Evolutionary conservation across 2,113 vertebrate genomes (phyloP).

Genomic region (Platanista minor): DNA sequence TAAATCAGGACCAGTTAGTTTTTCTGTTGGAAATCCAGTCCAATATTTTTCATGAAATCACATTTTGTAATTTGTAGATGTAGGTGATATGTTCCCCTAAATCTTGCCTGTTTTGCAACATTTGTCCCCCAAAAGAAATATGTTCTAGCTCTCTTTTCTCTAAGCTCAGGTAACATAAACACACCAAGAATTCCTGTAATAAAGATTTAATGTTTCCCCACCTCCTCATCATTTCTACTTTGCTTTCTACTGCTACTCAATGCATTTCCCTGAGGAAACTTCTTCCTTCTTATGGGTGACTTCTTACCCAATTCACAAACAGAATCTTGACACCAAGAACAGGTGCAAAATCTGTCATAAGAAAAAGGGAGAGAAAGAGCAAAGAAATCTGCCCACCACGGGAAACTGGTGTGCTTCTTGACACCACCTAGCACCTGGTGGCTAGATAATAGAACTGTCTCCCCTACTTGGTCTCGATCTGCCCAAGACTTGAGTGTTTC

Average conservation of each 20-base stretch:
- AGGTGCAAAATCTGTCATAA: neutral
- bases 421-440: constrained; percentile 54
- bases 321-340: neutral
- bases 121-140: constrained; percentile 28
- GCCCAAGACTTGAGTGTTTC: neutral
- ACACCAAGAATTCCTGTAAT: neutral
- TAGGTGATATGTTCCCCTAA: neutral
- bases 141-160: neutral
- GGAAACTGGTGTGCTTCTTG: constrained; percentile 51
- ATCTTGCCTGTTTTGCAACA: neutral
- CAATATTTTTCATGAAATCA: neutral
- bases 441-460: constrained; percentile 22
- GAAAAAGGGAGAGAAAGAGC: neutral
- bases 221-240: neutral
- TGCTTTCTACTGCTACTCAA: constrained; percentile 10
- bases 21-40: neutral
- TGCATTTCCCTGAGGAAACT: neutral
- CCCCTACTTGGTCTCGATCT: neutral
- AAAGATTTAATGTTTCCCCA: constrained; percentile 32
- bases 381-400: neutral
- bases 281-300: neutral
- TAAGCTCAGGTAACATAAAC: constrained; percentile 2
- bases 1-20: neutral
- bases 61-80: neutral
- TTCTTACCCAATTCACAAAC: neutral